phyloP scores from a whole-genome alignment of 1,140 invertebrate genomes.

The Cardiocondyla obscurior region DNA sequence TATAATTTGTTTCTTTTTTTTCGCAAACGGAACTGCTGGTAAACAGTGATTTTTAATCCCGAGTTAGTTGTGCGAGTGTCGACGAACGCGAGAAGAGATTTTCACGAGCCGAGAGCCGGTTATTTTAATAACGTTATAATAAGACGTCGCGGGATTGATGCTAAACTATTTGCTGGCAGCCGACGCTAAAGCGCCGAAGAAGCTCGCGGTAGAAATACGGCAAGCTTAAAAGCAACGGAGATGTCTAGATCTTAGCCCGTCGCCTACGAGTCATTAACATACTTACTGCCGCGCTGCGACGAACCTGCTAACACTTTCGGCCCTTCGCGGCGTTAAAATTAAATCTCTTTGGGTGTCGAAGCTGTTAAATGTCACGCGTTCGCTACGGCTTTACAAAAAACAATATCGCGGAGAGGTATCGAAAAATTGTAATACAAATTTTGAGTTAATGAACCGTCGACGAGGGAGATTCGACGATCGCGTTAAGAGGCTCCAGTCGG shows the following conservation, averaged over 20 bases:
- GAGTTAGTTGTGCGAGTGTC: not conserved
- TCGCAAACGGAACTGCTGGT: slow-evolving; percentile 41
- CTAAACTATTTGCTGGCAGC: slow-evolving; percentile 83
- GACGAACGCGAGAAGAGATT: slow-evolving; percentile 11
- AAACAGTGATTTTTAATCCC: slow-evolving; percentile 68
- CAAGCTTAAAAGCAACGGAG: slow-evolving; percentile 62
- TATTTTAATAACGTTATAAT: slow-evolving; percentile 85
- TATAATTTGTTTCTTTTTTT: slow-evolving; percentile 4
- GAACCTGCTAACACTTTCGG: slow-evolving; percentile 28
- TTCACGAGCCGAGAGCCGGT: slow-evolving; percentile 65
- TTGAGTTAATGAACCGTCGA: not conserved
- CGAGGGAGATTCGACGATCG: not conserved
- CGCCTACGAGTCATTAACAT: slow-evolving; percentile 83
- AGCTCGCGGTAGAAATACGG: slow-evolving; percentile 33
- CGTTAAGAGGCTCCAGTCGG: not conserved
- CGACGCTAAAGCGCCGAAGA: slow-evolving; percentile 74
- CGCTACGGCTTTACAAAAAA: too few relatives aligned
- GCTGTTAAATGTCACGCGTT: not conserved
- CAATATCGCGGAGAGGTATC: not conserved
- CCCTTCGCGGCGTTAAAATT: slow-evolving; percentile 68
- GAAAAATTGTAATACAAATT: not conserved
- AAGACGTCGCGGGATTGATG: slow-evolving; percentile 83
- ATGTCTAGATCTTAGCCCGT: slow-evolving; percentile 81
- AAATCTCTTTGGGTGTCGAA: slow-evolving; percentile 50
- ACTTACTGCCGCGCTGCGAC: slow-evolving; percentile 66